A percentile compares a stretch with the other conserved stretches of the same genome.
phyloP scores from a whole-genome alignment of 1,140 invertebrate species.

The Conopomorpha cramerella region DNA sequence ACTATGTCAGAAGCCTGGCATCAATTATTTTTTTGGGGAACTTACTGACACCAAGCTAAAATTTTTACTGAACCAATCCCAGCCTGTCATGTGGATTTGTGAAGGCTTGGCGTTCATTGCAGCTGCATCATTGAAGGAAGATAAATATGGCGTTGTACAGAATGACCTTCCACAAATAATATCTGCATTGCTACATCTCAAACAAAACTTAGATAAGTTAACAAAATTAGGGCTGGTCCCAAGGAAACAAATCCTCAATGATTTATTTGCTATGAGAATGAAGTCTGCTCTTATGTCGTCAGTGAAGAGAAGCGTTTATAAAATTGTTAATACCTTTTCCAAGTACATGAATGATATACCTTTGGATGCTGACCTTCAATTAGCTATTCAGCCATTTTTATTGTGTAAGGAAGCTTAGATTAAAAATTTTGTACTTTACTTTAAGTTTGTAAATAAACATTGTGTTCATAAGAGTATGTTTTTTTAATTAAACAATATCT shows the following conservation, averaged over 20 bases:
- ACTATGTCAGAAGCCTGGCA: slow-evolving; percentile 63
- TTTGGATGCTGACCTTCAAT: slow-evolving; percentile 54
- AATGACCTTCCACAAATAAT: slow-evolving; percentile 75
- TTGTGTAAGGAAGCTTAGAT: slow-evolving; percentile 52
- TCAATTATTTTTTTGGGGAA: slow-evolving; percentile 74
- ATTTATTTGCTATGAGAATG: slow-evolving; percentile 65
- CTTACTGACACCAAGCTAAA: slow-evolving; percentile 68
- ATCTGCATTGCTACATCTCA: slow-evolving; percentile 66
- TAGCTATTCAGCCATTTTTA: slow-evolving; percentile 54
- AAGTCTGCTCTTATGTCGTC: slow-evolving; percentile 65
- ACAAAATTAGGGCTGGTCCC: slow-evolving; percentile 66
- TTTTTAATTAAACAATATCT: no score
- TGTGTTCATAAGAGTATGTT: no score
- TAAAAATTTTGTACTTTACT: no score
- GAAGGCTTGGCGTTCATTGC: slow-evolving; percentile 72
- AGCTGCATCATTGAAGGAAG: slow-evolving; percentile 72
- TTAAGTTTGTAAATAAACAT: no score
- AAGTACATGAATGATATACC: slow-evolving; percentile 71
- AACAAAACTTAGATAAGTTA: slow-evolving; percentile 72
- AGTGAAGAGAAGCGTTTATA: slow-evolving; percentile 75
- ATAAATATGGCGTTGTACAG: slow-evolving; percentile 79
- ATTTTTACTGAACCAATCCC: slow-evolving; percentile 66
- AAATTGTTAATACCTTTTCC: slow-evolving; percentile 70
- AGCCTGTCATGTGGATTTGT: slow-evolving; percentile 70
- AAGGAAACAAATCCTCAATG: slow-evolving; percentile 64